Base-by-base conservation (phyloP, 2,113 vertebrate species). In the Oreochromis spilurus region DNA sequence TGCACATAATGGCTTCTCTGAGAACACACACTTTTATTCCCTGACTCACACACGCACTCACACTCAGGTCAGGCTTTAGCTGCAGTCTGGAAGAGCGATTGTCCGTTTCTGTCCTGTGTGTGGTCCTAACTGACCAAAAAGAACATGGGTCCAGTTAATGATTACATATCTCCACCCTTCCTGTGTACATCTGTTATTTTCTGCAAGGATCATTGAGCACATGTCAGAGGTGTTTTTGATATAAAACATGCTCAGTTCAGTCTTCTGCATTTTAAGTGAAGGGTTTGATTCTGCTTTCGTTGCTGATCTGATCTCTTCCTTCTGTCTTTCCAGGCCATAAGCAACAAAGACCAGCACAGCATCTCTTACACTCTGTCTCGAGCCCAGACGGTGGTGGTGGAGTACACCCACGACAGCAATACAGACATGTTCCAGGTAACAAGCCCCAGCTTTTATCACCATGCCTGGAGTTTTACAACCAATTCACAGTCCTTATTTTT, bases 291-390 rank as follows among this genome's bases (percentile, higher is more conserved):
- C 9, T 21, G 17, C 77, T 4, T 86, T 60, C 21, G 16, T 7
- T 36, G n/a, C 9, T 75, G 7, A 21, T 67, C 2, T 13, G 62
- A 58, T 57, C 24, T 24, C 2, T 55, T 65, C 17, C 29, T 52
- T 53, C 40, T 50, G n/a, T 80, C 82, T 57, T 65, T 9, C 13
- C 82, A 95, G 99, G 99, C 99, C 96, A 99, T 99, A 96, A 99
- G 98, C 94, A 99, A 99, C 96, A 99, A 99, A 96, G 98, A 99
- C 97, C 99, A 99, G 96, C 99, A 99, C 95, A 99, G 98, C 94
- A 99, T 99, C 96, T 99, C 99, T 5, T 99, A 98, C 65, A 99
- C 99, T 29, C 96, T 99, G 91, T 99, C 98, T 90, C 97, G 99
- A 91, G 98, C 95, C 55, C 98, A 99, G 95, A 99, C 98, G 5